Percentiles rank a stretch among this genome's conserved stretches.
Evolutionary conservation across 2,113 vertebrate genomes (phyloP).

Genomic region (Ellobius talpinus): DNA sequence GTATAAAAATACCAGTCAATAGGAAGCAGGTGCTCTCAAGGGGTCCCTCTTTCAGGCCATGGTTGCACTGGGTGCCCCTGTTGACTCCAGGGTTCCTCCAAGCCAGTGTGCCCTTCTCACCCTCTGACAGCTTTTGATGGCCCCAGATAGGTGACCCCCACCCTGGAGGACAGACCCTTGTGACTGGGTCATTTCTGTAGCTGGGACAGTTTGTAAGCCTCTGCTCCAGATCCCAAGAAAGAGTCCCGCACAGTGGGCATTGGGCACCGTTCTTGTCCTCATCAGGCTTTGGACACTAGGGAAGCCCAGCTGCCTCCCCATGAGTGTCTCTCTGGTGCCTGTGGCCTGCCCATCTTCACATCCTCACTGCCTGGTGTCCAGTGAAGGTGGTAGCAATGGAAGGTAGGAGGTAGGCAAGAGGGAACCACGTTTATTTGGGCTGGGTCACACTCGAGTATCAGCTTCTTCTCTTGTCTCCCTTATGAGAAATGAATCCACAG

Average conservation of each 20-base stretch:
- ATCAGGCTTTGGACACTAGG: background rate
- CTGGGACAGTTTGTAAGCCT: no score
- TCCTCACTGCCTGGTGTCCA: background rate
- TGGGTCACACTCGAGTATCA: background rate
- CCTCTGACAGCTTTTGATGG: background rate
- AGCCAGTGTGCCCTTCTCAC: background rate
- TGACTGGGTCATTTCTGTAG: background rate
- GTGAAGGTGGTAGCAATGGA: background rate
- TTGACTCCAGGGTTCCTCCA: background rate
- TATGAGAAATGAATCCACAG: background rate
- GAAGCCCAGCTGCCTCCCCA: background rate
- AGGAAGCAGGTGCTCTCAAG: no score
- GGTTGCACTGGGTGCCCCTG: background rate
- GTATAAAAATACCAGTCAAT: background rate
- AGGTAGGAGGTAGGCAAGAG: background rate
- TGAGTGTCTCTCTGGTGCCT: background rate
- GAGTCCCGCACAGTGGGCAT: background rate
- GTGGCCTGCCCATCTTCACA: background rate
- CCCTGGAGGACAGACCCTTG: background rate
- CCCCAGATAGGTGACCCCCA: background rate
- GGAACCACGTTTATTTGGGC: background rate
- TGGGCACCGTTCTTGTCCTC: background rate
- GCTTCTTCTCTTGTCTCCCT: background rate
- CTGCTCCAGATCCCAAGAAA: background rate
- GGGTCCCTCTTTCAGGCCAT: background rate